Evolutionary conservation across 2,888 invertebrate species (phyloP), one percentile per base, ranked within the genome.

Genomic region (Nezara viridula): DNA sequence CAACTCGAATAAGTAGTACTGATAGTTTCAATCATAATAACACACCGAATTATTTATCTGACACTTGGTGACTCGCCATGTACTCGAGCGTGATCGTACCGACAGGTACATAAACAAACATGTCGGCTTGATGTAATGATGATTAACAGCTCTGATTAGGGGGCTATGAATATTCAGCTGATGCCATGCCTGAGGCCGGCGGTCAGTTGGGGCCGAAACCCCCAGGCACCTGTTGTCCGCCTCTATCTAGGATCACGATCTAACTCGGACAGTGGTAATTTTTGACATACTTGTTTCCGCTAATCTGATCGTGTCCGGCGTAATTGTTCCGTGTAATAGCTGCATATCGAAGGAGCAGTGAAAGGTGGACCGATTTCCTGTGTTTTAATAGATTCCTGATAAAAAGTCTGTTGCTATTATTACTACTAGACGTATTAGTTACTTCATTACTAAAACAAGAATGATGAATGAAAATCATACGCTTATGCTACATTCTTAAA

Each of bases 41-140:
- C 10, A 55, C 55, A 10, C 55, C n/a, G 10, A 7, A 0, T 14
- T 9, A 27, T 60, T 60, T 16, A n/a, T 7, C 32, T 37, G 37
- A 19, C 66, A 60, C 60, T 60, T 27, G 3, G 9, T 55, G 27
- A 60, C 27, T 27, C 27, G 16, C 0, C 16, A 12, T 60, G 27
- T 73, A 37, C 6, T 2, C 21, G 21, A 73, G 66, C 37, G 66
- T 73, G 66, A 73, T 73, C 66, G 19, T 2, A 73, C 12, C 16
- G 81, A 81, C 81, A 81, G 40, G 44, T 44, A 81, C 81, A 81
- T 81, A 81, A 81, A 81, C 81, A 81, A 47, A n/a, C 81, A 81
- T 44, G 81, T 12, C 81, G 24, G 14, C 21, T 9, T 14, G 44
- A 81, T 81, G 81, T 81, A 81, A 81, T 81, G 81, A 81, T 81